Percentiles rank a stretch among this genome's conserved stretches.
Conservation (phyloP, 2,797 vertebrate genomes). For the Selene dorsalis region DNA sequence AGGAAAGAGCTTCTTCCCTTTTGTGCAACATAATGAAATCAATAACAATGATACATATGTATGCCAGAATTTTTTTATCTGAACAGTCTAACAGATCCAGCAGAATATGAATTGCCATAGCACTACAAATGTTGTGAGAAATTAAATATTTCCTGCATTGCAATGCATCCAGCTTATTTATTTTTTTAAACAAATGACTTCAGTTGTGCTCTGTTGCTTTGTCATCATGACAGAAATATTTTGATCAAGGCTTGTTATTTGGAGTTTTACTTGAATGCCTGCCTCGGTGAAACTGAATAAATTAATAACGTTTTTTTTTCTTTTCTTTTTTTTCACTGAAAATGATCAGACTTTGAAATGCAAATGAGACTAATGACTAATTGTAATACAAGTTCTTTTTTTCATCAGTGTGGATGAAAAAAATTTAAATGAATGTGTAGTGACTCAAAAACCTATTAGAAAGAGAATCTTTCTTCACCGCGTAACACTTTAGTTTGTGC, state of each 20-base stretch:
- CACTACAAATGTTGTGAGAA: slow-evolving; percentile 9
- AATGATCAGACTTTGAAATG: slow-evolving; percentile 63
- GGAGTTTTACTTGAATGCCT: slow-evolving; percentile 28
- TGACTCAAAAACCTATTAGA: slow-evolving; percentile 6
- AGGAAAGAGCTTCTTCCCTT: slow-evolving; percentile 2
- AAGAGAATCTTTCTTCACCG: neutral
- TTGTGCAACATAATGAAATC: slow-evolving; percentile 6
- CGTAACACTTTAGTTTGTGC: slow-evolving; percentile 3
- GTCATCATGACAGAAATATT: slow-evolving; percentile 24
- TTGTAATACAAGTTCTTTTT: slow-evolving; percentile 46
- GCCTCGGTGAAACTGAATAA: slow-evolving; percentile 32
- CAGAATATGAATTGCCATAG: neutral
- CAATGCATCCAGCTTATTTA: neutral
- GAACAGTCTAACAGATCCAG: slow-evolving; percentile 19
- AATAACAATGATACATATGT: slow-evolving; percentile 23
- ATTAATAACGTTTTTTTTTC: slow-evolving; percentile 13
- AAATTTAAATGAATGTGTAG: slow-evolving; percentile 38
- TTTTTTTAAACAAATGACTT: slow-evolving; percentile 12
- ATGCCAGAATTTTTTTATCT: slow-evolving; percentile 12
- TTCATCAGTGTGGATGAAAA: slow-evolving; percentile 30
- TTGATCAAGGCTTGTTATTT: slow-evolving; percentile 48
- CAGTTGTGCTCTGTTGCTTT: slow-evolving; percentile 17
- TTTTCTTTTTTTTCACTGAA: slow-evolving; percentile 13
- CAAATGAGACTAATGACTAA: slow-evolving; percentile 57
- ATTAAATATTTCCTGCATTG: slow-evolving; percentile 34